These are phyloP conservation scores for Zhuqinia jingwanae DNA, from an alignment of 2,888 invertebrate genomes.

Conservation along the genomic window DNA sequence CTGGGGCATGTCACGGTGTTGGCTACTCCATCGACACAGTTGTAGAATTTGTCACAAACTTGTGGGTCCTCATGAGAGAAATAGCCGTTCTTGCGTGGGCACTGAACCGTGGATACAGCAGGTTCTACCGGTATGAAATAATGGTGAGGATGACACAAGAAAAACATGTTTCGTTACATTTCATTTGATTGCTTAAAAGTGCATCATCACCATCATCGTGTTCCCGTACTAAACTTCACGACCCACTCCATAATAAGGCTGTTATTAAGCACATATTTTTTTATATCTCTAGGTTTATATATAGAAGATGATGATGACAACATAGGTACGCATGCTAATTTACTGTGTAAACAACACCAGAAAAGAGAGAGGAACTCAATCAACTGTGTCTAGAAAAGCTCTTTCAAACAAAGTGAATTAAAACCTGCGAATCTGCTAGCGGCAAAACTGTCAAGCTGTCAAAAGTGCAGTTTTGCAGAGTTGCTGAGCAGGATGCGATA, in stretches of 20 bases:
- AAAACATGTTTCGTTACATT: constrained; percentile 69
- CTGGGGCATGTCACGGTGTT: constrained; percentile 91
- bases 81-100: constrained; percentile 94
- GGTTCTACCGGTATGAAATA: constrained; percentile 84
- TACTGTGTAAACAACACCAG: not conserved
- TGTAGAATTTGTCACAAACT: constrained; percentile 92
- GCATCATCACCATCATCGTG: constrained; percentile 45
- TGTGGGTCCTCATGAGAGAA: constrained; percentile 92
- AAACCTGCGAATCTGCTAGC: constrained; percentile 21
- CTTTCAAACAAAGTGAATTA: not conserved
- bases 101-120: constrained; percentile 86
- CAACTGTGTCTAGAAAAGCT: constrained; percentile 1
- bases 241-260: not conserved
- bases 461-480: constrained; percentile 72
- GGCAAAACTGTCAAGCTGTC: constrained; percentile 66
- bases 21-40: constrained; percentile 90
- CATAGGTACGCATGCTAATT: constrained; percentile 22
- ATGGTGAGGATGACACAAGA: constrained; percentile 47
- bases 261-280: not conserved
- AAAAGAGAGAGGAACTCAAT: not conserved
- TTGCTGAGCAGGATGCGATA: constrained; percentile 72
- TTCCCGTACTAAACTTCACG: constrained; percentile 1
- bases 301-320: constrained; percentile 8
- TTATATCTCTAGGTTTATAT: constrained; percentile 9
- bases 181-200: constrained; percentile 31